These are phyloP conservation scores for Malurus melanocephalus DNA, from an alignment of 2,113 vertebrate species.

Conservation along the genomic window DNA sequence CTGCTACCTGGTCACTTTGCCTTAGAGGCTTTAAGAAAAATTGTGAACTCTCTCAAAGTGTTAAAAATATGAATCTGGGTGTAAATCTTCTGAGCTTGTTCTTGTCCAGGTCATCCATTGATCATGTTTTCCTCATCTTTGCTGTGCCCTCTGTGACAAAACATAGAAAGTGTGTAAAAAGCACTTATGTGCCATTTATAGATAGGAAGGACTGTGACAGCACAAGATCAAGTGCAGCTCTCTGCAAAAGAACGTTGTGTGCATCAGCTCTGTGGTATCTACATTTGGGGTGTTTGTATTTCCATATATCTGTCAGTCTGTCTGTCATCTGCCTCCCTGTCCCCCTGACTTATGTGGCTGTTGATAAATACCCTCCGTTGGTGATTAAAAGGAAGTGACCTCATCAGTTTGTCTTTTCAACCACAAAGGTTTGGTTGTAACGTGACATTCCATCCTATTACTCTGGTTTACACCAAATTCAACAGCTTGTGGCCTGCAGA, in stretches of 20 bases:
- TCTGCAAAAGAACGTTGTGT: not conserved
- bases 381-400: conserved; percentile 71
- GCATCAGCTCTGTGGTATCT: not conserved
- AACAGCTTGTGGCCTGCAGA: conserved; percentile 77
- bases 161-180: not conserved
- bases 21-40: not conserved
- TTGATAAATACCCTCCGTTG: conserved; percentile 24
- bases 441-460: conserved; percentile 55
- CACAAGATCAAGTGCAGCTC: not conserved
- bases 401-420: conserved; percentile 62
- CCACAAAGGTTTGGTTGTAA: conserved; percentile 70
- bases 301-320: conserved; percentile 51
- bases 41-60: not conserved
- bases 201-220: not conserved
- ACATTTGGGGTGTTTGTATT: conserved; percentile 4
- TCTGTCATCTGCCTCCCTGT: conserved; percentile 40
- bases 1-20: not conserved
- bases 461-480: conserved; percentile 74
- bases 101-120: not conserved
- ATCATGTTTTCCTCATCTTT: not conserved
- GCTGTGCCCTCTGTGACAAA: not conserved
- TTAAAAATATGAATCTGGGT: not conserved
- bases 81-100: not conserved
- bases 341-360: conserved; percentile 5
- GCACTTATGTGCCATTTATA: not conserved